These are phyloP conservation scores for Actenoides lindsayi DNA, from an alignment of 2,113 vertebrate genomes.

Conservation along the genomic window DNA sequence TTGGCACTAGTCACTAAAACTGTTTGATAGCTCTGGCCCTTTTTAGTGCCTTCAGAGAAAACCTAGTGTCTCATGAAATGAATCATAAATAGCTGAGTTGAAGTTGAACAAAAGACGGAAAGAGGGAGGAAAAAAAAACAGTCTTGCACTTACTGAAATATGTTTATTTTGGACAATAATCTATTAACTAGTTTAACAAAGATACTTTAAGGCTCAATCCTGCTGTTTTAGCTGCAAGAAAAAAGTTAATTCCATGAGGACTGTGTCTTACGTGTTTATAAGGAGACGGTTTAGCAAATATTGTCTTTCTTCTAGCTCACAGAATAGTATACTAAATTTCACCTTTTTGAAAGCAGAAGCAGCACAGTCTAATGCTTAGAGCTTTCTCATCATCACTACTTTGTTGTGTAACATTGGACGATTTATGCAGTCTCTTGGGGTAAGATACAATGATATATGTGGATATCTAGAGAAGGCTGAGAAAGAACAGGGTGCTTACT, in stretches of 20 bases:
- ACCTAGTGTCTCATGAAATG: slow-evolving; percentile 68
- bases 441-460: background rate
- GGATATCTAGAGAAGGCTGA: background rate
- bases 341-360: background rate
- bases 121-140: slow-evolving; percentile 1
- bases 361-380: background rate
- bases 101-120: slow-evolving; percentile 49
- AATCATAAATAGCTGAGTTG: slow-evolving; percentile 75
- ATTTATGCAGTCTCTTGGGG: background rate
- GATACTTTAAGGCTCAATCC: slow-evolving; percentile 6
- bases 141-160: slow-evolving; percentile 62
- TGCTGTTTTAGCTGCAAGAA: background rate
- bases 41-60: slow-evolving; percentile 75
- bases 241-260: background rate
- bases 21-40: slow-evolving; percentile 52
- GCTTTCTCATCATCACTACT: background rate
- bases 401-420: background rate
- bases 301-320: background rate
- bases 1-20: slow-evolving; percentile 70
- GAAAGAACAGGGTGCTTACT: background rate
- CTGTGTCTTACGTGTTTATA: background rate
- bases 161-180: slow-evolving; percentile 68
- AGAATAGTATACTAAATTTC: background rate
- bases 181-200: slow-evolving; percentile 58
- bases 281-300: background rate